These are phyloP conservation scores for Triplophysa bombifrons DNA, from an alignment of 2,797 vertebrate genomes.

Conservation along the genomic window DNA sequence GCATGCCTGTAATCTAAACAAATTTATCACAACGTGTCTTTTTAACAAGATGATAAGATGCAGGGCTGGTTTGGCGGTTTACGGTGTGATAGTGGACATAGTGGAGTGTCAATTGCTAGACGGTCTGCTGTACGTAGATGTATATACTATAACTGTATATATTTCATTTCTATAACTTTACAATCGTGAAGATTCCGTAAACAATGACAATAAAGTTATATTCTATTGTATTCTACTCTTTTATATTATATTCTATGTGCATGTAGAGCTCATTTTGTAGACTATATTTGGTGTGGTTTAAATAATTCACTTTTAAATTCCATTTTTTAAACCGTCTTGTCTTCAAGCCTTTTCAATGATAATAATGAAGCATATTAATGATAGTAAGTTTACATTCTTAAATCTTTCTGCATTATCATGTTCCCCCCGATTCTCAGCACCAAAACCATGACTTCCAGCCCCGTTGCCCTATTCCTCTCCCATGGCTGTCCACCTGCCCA, in stretches of 20 bases:
- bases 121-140: no score
- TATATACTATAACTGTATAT: no score
- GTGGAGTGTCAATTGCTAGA: not conserved
- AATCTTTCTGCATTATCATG: slow-evolving; percentile 28
- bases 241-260: no score
- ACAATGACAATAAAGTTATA: no score
- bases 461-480: slow-evolving; percentile 18
- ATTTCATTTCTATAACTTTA: no score
- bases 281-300: not conserved
- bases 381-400: not conserved
- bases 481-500: slow-evolving; percentile 42
- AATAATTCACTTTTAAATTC: no score
- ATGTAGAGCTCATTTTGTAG: no score
- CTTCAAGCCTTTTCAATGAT: not conserved
- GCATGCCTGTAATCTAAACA: not conserved
- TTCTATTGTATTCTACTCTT: no score
- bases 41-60: not conserved
- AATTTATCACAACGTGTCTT: not conserved
- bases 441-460: slow-evolving; percentile 32
- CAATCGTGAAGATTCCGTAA: no score
- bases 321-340: no score
- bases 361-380: no score
- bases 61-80: not conserved
- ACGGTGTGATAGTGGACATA: not conserved
- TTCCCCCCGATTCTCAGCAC: slow-evolving; percentile 2